Evolutionary conservation across 2,888 invertebrate genomes (phyloP).

Genomic region (Ectemnius cavifrons): DNA sequence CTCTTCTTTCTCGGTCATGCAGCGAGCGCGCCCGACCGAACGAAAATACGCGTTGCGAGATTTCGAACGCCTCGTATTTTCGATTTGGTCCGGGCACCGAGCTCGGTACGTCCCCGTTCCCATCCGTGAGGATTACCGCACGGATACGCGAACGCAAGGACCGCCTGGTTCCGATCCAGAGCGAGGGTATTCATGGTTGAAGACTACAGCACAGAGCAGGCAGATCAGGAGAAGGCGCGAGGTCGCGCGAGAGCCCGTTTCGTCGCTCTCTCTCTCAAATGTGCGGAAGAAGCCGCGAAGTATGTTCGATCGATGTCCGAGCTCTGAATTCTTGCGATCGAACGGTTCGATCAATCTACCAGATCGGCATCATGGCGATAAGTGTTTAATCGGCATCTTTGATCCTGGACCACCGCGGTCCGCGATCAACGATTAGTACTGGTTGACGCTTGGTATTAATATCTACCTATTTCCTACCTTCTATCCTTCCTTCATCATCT

Average conservation of each 20-base stretch:
- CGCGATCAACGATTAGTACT: constrained; percentile 7
- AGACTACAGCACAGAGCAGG: background rate
- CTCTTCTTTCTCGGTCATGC: constrained; percentile 30
- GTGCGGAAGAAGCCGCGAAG: constrained; percentile 1
- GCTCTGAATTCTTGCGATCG: constrained; percentile 9
- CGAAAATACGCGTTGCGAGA: constrained; percentile 16
- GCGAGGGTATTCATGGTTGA: constrained; percentile 16
- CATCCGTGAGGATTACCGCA: background rate
- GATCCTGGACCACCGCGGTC: constrained; percentile 7
- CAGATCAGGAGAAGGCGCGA: constrained; percentile 9
- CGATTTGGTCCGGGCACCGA: constrained; percentile 17
- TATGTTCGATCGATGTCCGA: constrained; percentile 19
- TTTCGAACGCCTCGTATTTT: constrained; percentile 20
- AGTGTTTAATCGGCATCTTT: constrained; percentile 14
- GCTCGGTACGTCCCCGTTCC: constrained; percentile 1
- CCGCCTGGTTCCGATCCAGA: constrained; percentile 13
- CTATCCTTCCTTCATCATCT: constrained; percentile 12
- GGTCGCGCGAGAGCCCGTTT: constrained; percentile 29
- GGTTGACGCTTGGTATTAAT: constrained; percentile 7
- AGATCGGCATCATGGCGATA: constrained; percentile 14
- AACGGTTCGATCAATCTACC: background rate
- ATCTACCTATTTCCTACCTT: constrained; percentile 3
- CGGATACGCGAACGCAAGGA: background rate
- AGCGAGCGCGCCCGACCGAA: constrained; percentile 25
- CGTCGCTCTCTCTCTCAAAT: constrained; percentile 25